Evolutionary conservation across 2,888 invertebrate genomes (phyloP).

Genomic region (Plebejus melissa): DNA sequence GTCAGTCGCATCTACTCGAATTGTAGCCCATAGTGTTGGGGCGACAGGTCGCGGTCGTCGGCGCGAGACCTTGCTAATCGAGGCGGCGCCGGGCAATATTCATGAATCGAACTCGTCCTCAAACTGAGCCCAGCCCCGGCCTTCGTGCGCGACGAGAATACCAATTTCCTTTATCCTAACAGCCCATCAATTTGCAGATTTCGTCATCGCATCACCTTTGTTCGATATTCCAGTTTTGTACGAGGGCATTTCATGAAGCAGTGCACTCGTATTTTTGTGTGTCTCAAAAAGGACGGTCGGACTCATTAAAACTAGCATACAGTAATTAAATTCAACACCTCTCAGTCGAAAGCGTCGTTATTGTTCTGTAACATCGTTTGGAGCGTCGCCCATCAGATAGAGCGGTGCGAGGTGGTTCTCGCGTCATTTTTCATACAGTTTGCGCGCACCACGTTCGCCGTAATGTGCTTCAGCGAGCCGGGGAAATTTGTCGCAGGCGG

Average conservation of each 20-base stretch:
- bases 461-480: constrained; percentile 1
- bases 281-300: not conserved
- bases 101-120: constrained; percentile 8
- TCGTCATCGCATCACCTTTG: not conserved
- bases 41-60: not conserved
- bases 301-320: not conserved
- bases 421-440: constrained; percentile 1
- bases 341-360: not conserved
- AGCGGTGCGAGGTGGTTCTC: not conserved
- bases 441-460: not conserved
- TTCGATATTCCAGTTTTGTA: not conserved
- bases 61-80: not conserved
- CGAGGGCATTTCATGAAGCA: not conserved
- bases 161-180: constrained; percentile 6
- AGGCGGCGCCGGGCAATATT: constrained; percentile 4
- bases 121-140: constrained; percentile 16
- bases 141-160: constrained; percentile 11
- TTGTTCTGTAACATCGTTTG: constrained; percentile 7
- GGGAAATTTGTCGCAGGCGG: not conserved
- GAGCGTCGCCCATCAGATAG: constrained; percentile 8
- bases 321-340: constrained; percentile 10
- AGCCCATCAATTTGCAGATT: not conserved
- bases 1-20: not conserved
- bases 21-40: not conserved
- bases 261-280: not conserved